Percentiles rank a stretch among this genome's conserved stretches.
phyloP scores from a whole-genome alignment of 2,113 vertebrate species.

The Lepisosteus osseus region DNA sequence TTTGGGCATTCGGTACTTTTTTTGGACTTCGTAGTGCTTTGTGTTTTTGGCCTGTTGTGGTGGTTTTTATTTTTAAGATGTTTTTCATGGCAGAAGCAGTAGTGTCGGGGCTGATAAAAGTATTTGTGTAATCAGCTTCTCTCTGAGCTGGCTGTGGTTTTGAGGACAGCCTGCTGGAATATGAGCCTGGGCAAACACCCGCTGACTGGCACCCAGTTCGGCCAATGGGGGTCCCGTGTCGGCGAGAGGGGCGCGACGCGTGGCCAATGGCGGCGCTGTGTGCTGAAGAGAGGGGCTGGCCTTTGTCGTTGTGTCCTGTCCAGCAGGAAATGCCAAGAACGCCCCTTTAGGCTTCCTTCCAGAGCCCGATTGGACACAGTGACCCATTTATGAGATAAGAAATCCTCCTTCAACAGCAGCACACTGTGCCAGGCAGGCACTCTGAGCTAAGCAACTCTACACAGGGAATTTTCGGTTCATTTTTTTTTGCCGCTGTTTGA shows the following conservation, averaged over 20 bases:
- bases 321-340: slow-evolving; percentile 56
- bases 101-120: slow-evolving; percentile 74
- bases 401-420: slow-evolving; percentile 27
- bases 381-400: slow-evolving; percentile 62
- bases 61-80: slow-evolving; percentile 54
- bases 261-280: slow-evolving; percentile 56
- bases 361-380: slow-evolving; percentile 58
- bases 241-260: slow-evolving; percentile 44
- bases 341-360: slow-evolving; percentile 41
- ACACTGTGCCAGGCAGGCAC: slow-evolving; percentile 16
- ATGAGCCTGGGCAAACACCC: slow-evolving; percentile 10
- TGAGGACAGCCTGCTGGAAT: slow-evolving; percentile 63
- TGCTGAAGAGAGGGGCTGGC: slow-evolving; percentile 22
- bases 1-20: slow-evolving; percentile 56
- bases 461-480: slow-evolving; percentile 58
- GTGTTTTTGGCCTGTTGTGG: slow-evolving; percentile 50
- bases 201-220: slow-evolving; percentile 61
- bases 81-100: slow-evolving; percentile 52
- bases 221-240: slow-evolving; percentile 51
- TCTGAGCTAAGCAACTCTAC: background rate
- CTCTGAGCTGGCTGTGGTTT: slow-evolving; percentile 50
- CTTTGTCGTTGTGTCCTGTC: slow-evolving; percentile 43
- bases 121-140: slow-evolving; percentile 80
- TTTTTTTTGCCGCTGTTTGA: slow-evolving; percentile 24
- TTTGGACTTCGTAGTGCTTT: slow-evolving; percentile 37